These are phyloP conservation scores for Orthosia gracilis DNA, from an alignment of 2,888 invertebrate genomes.

Conservation along the genomic window DNA sequence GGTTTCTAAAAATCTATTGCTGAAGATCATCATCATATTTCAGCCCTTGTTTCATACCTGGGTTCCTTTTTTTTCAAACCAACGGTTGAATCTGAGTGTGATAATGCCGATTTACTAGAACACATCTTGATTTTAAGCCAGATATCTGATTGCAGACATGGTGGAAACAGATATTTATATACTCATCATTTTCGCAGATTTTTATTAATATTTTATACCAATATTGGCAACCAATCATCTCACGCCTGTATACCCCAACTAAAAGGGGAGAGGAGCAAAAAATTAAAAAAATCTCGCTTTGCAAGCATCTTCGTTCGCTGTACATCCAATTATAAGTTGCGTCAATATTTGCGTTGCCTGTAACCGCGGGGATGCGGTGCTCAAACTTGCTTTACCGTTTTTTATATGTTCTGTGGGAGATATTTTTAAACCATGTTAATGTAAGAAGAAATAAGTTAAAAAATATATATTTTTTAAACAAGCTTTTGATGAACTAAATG, in stretches of 20 bases:
- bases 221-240: slow-evolving; percentile 61
- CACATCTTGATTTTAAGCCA: background rate
- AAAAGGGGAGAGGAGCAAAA: slow-evolving; percentile 50
- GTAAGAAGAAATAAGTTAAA: no score
- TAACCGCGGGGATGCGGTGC: slow-evolving; percentile 57
- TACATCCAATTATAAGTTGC: slow-evolving; percentile 83
- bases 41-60: no score
- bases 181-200: background rate
- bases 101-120: no score
- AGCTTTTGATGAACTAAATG: no score
- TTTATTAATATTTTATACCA: slow-evolving; percentile 25
- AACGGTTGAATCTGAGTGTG: no score
- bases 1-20: no score
- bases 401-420: background rate
- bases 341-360: slow-evolving; percentile 79
- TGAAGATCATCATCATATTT: no score
- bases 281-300: slow-evolving; percentile 72
- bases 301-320: slow-evolving; percentile 71
- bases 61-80: no score
- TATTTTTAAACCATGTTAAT: no score
- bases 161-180: no score
- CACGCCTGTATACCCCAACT: slow-evolving; percentile 23
- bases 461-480: no score
- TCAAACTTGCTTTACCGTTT: slow-evolving; percentile 62
- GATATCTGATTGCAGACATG: background rate